Evolutionary conservation across 2,797 vertebrate species (phyloP), one percentile per base, ranked within the genome.

Genomic region (Forpus xanthops): DNA sequence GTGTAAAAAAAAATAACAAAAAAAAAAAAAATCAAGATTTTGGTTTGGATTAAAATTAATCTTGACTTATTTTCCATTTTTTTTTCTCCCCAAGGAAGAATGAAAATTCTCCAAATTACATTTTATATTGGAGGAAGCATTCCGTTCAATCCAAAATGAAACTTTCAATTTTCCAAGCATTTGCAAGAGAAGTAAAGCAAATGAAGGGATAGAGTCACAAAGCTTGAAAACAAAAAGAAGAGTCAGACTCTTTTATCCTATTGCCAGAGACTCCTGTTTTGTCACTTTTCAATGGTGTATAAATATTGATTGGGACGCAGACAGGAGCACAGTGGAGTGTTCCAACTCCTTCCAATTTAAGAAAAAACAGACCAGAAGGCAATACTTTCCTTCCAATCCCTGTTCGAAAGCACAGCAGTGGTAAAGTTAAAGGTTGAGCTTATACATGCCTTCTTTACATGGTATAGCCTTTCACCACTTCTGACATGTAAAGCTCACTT

Each of bases 301-400:
- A 92, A 89, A 90, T 94, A 89, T 92, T 89, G 93, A 90, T 90
- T 71, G 53, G 50, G 93, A 92, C 47, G 82, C 28, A 92, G 71
- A 90, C 90, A 64, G 1, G 11, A 89, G 19, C 42, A 27, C 42
- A 85, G 86, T 82, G 81, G 47, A 70, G 31, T 73, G 75, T 76
- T 87, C 19, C 52, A 89, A 85, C 67, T 58, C 33, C 23, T 58
- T 58, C 33, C 23, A 17, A 56, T 56, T 64, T 33, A 45, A 25
- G 25, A 71, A 82, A 70, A 90, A 44, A 39, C 62, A 73, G 78
- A 73, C 15, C 31, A 87, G 52, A 92, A 87, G 55, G 74, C 62
- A 92, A 45, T 62, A 76, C 27, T 47, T 90, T 84, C 55, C 33
- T 30, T 72, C 30, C 64, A 35, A 14, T 45, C 18, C n/a, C 9